phyloP scores from a whole-genome alignment of 2,797 vertebrate species.

The Ctenopoma kingsleyae region DNA sequence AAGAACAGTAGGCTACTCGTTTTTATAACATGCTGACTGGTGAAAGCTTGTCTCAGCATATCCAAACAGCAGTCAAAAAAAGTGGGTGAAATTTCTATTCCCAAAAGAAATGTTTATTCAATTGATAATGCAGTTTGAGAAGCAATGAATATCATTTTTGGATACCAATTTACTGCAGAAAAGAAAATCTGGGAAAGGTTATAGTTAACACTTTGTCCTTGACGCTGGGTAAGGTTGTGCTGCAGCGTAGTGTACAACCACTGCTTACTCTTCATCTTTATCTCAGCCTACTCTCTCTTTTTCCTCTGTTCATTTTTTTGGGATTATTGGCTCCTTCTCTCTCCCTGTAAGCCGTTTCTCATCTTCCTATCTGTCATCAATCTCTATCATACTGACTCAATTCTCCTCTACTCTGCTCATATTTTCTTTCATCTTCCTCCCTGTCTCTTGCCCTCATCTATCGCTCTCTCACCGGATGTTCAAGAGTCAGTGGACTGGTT shows the following conservation, averaged over 20 bases:
- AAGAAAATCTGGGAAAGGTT: slow-evolving; percentile 89
- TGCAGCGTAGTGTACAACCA: slow-evolving; percentile 51
- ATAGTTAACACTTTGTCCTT: slow-evolving; percentile 84
- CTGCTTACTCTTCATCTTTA: slow-evolving; percentile 65
- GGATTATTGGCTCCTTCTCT: slow-evolving; percentile 47
- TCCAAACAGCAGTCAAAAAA: slow-evolving; percentile 72
- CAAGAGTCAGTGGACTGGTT: slow-evolving; percentile 76
- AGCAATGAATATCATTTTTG: slow-evolving; percentile 93
- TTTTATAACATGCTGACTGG: slow-evolving; percentile 81
- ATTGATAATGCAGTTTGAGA: slow-evolving; percentile 92
- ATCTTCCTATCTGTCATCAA: slow-evolving; percentile 82
- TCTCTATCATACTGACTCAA: slow-evolving; percentile 79
- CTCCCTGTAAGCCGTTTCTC: slow-evolving; percentile 72
- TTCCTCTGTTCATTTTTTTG: slow-evolving; percentile 21
- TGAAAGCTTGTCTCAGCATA: slow-evolving; percentile 75
- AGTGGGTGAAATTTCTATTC: slow-evolving; percentile 75
- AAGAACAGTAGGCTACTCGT: slow-evolving; percentile 59
- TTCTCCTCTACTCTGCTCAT: slow-evolving; percentile 74
- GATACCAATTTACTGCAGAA: slow-evolving; percentile 89
- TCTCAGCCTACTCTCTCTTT: slow-evolving; percentile 49
- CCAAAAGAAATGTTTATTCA: slow-evolving; percentile 88
- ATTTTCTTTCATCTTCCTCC: slow-evolving; percentile 80
- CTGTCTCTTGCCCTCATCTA: slow-evolving; percentile 69
- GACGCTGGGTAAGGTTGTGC: slow-evolving; percentile 67
- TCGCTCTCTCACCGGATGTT: slow-evolving; percentile 67